A percentile compares a stretch with the other conserved stretches of the same genome.
Conservation (phyloP, 2,888 invertebrate genomes). For the Drosophila aldrichi region DNA sequence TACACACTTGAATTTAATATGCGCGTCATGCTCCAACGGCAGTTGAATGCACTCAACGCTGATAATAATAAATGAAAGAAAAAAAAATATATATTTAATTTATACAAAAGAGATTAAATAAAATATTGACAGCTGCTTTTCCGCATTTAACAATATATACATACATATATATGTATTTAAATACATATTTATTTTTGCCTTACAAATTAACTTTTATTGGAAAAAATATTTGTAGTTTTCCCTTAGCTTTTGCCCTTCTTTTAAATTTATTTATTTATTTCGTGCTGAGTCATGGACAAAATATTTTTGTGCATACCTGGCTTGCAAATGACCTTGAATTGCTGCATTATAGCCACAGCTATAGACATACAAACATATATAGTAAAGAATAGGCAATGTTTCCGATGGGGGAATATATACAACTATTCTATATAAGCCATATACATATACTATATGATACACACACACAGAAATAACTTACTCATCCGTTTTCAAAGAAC, state of each 20-base stretch:
- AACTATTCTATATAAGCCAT: not conserved
- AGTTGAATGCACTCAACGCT: conserved; percentile 74
- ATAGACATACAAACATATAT: conserved; percentile 3
- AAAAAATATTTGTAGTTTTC: not conserved
- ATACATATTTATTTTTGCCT: not conserved
- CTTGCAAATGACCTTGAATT: conserved; percentile 56
- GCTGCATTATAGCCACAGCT: conserved; percentile 20
- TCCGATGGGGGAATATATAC: conserved; percentile 16
- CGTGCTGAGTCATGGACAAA: conserved; percentile 39
- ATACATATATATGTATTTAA: not conserved
- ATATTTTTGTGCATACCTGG: conserved; percentile 12
- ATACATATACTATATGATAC: not conserved
- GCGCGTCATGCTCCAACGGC: conserved; percentile 57
- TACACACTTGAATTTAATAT: conserved; percentile 26
- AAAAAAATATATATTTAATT: conserved; percentile 12
- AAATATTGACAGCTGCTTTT: conserved; percentile 17
- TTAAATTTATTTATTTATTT: conserved; percentile 3
- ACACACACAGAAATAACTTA: conserved; percentile 26
- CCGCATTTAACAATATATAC: conserved; percentile 5
- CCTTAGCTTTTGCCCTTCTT: not conserved
- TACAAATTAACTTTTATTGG: not conserved
- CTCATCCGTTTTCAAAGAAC: conserved; percentile 49
- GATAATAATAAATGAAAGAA: conserved; percentile 44
- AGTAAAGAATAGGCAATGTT: conserved; percentile 10
- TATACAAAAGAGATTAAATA: conserved; percentile 19